These are phyloP conservation scores for Scaptomyza flava DNA, from an alignment of 2,888 invertebrate species.

Conservation along the genomic window DNA sequence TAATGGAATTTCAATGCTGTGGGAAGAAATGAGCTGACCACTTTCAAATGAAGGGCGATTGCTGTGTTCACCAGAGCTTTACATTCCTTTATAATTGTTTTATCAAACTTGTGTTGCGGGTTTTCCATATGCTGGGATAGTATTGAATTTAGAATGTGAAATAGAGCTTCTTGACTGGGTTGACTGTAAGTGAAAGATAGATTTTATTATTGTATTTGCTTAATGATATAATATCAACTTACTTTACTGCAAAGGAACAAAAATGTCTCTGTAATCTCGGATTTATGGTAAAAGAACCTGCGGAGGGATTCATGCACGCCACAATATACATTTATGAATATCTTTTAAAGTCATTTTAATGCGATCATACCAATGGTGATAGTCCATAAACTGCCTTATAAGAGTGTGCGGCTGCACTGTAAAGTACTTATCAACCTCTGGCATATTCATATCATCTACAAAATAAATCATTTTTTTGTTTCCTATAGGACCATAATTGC, in stretches of 20 bases:
- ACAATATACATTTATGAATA: slow-evolving; percentile 96
- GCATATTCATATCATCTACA: slow-evolving; percentile 98
- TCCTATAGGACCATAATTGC: slow-evolving; percentile 97
- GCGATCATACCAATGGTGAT: slow-evolving; percentile 97
- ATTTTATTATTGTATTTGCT: neutral
- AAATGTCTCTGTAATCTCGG: slow-evolving; percentile 95
- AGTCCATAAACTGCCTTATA: slow-evolving; percentile 96
- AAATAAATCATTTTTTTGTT: slow-evolving; percentile 96
- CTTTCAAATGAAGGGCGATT: slow-evolving; percentile 90
- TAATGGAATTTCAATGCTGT: slow-evolving; percentile 98
- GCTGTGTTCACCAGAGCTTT: slow-evolving; percentile 89
- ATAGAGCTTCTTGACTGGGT: slow-evolving; percentile 92
- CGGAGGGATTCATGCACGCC: slow-evolving; percentile 98
- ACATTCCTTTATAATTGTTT: slow-evolving; percentile 86
- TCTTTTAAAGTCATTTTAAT: slow-evolving; percentile 94
- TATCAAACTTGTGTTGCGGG: slow-evolving; percentile 88
- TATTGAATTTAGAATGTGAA: slow-evolving; percentile 93
- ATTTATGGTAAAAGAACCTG: slow-evolving; percentile 97
- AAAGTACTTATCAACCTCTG: slow-evolving; percentile 96
- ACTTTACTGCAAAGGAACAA: slow-evolving; percentile 93
- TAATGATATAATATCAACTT: slow-evolving; percentile 36
- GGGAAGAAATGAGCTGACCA: slow-evolving; percentile 92
- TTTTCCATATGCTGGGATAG: slow-evolving; percentile 90
- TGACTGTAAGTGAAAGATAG: slow-evolving; percentile 86
- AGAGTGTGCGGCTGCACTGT: slow-evolving; percentile 98